Evolutionary conservation across 2,113 vertebrate species (phyloP).

Genomic region (Athene noctua): DNA sequence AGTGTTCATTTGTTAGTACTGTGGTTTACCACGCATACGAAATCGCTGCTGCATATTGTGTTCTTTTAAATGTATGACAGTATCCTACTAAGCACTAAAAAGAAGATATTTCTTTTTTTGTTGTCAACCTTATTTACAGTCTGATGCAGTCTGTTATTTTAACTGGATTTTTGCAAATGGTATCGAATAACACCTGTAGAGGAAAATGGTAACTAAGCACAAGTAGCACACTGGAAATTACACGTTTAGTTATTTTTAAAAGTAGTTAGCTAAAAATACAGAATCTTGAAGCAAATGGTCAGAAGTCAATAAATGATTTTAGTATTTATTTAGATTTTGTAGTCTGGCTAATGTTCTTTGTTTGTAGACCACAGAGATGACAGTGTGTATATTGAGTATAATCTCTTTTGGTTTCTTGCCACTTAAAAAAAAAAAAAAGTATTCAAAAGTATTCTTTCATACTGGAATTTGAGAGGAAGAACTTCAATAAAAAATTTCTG

Average conservation of each 20-base stretch:
- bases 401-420: constrained; percentile 17
- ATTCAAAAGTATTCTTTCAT: constrained; percentile 16
- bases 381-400: not conserved
- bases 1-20: constrained; percentile 74
- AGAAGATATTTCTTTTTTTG: constrained; percentile 56
- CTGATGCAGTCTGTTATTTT: constrained; percentile 56
- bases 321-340: constrained; percentile 57
- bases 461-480: constrained; percentile 43
- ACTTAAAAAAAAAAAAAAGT: not conserved
- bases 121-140: constrained; percentile 75
- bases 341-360: not conserved
- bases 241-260: constrained; percentile 31
- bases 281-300: constrained; percentile 20
- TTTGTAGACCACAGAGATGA: constrained; percentile 1
- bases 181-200: constrained; percentile 54
- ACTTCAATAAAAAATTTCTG: not conserved
- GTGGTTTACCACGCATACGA: constrained; percentile 70
- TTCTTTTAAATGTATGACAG: constrained; percentile 70
- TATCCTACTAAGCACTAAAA: constrained; percentile 66
- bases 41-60: constrained; percentile 70
- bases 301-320: constrained; percentile 1
- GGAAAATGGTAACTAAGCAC: constrained; percentile 69
- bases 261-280: constrained; percentile 28
- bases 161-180: constrained; percentile 68
- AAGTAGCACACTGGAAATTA: constrained; percentile 71